A percentile compares a stretch with the other conserved stretches of the same genome.
phyloP scores from a whole-genome alignment of 2,797 vertebrate species.

The Enteromius mattozi region DNA sequence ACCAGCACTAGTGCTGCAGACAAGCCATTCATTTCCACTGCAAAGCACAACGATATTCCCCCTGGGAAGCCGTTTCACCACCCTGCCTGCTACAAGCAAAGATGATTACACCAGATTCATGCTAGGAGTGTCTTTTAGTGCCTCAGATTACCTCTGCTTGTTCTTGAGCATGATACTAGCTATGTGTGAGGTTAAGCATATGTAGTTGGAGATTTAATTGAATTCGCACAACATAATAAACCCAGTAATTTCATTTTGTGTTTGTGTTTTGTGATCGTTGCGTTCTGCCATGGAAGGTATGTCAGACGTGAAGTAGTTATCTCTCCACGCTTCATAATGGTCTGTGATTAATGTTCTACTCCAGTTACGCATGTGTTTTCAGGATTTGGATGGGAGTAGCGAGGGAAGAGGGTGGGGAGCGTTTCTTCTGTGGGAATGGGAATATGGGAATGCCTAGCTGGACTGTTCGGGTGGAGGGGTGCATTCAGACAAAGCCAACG shows the following conservation, averaged over 20 bases:
- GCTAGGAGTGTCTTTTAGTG: constrained; percentile 44
- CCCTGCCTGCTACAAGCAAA: constrained; percentile 49
- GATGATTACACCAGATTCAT: constrained; percentile 51
- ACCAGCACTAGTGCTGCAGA: constrained; percentile 61
- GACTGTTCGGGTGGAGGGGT: constrained; percentile 52
- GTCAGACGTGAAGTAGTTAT: constrained; percentile 67
- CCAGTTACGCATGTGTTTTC: constrained; percentile 3
- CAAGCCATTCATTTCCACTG: constrained; percentile 64
- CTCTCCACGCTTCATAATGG: constrained; percentile 14
- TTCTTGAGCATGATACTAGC: constrained; percentile 16
- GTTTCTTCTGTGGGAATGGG: constrained; percentile 60
- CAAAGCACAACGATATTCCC: constrained; percentile 53
- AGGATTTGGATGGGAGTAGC: constrained; percentile 29
- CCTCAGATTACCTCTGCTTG: constrained; percentile 41
- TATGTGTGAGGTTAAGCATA: constrained; percentile 22
- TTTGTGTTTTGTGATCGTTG: constrained; percentile 18
- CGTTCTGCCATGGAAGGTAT: not conserved
- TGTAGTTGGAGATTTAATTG: constrained; percentile 21
- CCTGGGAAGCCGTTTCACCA: constrained; percentile 46
- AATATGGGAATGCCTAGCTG: constrained; percentile 60
- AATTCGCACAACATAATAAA: constrained; percentile 10
- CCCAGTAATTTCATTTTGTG: constrained; percentile 10
- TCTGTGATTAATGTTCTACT: constrained; percentile 34
- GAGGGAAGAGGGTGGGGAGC: constrained; percentile 35
- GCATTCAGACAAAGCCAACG: constrained; percentile 61